A percentile compares a stretch with the other conserved stretches of the same genome.
Evolutionary conservation across 1,140 invertebrate genomes (phyloP).

Genomic region (Muscidifurax raptorellus): DNA sequence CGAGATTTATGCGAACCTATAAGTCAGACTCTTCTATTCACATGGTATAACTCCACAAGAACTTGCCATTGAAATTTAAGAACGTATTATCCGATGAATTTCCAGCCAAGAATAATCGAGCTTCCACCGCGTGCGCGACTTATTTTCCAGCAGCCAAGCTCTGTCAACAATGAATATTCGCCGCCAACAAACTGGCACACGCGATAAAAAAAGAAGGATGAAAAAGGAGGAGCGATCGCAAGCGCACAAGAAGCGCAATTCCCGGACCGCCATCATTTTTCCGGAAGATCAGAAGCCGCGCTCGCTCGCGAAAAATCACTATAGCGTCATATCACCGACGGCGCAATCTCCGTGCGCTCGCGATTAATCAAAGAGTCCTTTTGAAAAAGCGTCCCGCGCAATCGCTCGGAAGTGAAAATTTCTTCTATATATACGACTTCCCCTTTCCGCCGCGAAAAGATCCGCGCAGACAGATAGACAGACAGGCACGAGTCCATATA

Average conservation of each 20-base stretch:
- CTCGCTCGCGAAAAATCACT: no score
- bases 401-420: not conserved
- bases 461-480: not conserved
- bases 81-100: slow-evolving; percentile 3
- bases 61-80: slow-evolving; percentile 27
- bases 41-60: slow-evolving; percentile 5
- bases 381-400: not conserved
- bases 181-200: no score
- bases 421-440: not conserved
- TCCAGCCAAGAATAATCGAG: not conserved
- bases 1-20: slow-evolving; percentile 36
- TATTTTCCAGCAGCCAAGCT: not conserved
- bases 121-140: not conserved
- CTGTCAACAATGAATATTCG: not conserved
- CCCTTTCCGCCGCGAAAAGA: not conserved
- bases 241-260: not conserved
- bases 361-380: not conserved
- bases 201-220: no score
- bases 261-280: no score
- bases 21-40: slow-evolving; percentile 27
- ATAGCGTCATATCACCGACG: no score
- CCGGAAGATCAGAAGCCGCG: no score
- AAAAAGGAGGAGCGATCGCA: not conserved
- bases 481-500: not conserved
- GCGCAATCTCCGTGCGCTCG: not conserved